Evolutionary conservation across 2,113 vertebrate species (phyloP).

Genomic region (Phyllostomus hastatus): DNA sequence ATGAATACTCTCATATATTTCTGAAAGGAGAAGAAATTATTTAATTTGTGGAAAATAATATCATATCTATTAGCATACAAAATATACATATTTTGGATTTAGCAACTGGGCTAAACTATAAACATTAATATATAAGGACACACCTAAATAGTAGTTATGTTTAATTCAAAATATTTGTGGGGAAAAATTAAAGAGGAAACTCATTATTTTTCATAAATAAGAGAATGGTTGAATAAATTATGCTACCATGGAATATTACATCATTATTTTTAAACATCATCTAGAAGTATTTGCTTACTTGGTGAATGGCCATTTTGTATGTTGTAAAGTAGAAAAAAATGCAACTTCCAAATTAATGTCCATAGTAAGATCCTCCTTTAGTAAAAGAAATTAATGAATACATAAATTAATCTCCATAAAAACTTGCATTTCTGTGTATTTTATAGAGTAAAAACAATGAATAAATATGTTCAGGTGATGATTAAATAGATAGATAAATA

Average conservation of each 20-base stretch:
- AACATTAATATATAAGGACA: background rate
- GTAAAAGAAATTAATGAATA: conserved; percentile 7
- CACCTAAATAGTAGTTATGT: background rate
- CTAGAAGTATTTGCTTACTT: background rate
- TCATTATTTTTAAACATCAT: background rate
- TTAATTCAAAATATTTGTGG: background rate
- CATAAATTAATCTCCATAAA: background rate
- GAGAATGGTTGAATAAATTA: background rate
- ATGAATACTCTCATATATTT: background rate
- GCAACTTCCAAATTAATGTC: background rate
- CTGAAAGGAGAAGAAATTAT: background rate
- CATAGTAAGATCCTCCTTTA: background rate
- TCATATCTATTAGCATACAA: background rate
- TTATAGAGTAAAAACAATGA: background rate
- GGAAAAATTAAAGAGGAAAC: background rate
- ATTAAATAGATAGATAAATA: background rate
- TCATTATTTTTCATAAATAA: background rate
- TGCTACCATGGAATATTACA: background rate
- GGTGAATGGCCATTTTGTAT: background rate
- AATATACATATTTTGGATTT: background rate
- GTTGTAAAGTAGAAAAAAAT: background rate
- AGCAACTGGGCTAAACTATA: background rate
- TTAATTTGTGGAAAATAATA: conserved; percentile 36
- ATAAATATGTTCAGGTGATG: background rate
- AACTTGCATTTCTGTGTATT: background rate